phyloP scores from a whole-genome alignment of 53 echinoderm and acorn worm species.

The Astropecten irregularis region DNA sequence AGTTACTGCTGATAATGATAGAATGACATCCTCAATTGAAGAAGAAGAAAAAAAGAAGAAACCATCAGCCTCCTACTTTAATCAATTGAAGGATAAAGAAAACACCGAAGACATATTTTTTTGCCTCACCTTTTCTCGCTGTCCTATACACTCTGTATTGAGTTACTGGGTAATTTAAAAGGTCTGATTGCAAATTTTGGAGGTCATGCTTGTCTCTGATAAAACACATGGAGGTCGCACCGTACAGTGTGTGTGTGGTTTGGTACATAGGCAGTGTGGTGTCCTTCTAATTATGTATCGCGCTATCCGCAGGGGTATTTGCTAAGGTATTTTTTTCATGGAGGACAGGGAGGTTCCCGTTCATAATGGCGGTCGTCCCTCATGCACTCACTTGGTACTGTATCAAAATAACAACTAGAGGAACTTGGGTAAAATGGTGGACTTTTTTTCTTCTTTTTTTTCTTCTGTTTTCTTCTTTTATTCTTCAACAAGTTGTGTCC shows the following conservation, averaged over 20 bases:
- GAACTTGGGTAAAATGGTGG: neutral
- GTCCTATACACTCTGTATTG: neutral
- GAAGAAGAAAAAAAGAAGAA: neutral
- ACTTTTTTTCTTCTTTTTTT: too few relatives aligned
- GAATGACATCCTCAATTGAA: neutral
- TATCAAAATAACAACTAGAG: neutral
- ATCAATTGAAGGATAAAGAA: too few relatives aligned
- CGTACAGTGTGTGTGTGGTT: neutral
- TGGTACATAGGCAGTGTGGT: too few relatives aligned
- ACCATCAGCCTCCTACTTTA: too few relatives aligned
- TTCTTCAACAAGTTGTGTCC: neutral
- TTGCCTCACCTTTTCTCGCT: too few relatives aligned
- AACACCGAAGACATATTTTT: too few relatives aligned
- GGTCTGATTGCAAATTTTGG: slow-evolving; percentile 9
- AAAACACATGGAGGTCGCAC: neutral
- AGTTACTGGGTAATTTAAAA: neutral
- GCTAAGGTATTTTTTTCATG: neutral
- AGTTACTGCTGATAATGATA: neutral
- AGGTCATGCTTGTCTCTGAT: neutral
- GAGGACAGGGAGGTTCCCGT: neutral
- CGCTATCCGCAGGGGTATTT: neutral
- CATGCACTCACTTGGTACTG: neutral
- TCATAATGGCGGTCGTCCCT: neutral
- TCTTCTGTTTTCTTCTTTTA: too few relatives aligned
- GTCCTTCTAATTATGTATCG: neutral